Conservation (phyloP, 2,113 vertebrate genomes). For the Lophotis ruficrista region DNA sequence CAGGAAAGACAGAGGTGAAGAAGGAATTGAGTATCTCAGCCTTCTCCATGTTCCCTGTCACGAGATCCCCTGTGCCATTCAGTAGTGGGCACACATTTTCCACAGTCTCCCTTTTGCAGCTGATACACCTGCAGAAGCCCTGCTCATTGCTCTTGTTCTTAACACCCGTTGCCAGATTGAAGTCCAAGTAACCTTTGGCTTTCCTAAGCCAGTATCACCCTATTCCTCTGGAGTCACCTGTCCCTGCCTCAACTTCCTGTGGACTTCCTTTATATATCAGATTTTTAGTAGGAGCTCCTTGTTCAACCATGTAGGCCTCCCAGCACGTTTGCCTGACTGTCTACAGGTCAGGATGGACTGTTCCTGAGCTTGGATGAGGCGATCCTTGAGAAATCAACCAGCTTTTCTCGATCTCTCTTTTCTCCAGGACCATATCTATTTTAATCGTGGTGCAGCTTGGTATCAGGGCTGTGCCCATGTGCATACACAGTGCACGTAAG, state of each 20-base stretch:
- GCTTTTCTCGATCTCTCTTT: background rate
- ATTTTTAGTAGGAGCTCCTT: background rate
- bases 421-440: background rate
- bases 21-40: background rate
- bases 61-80: background rate
- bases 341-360: background rate
- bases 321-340: background rate
- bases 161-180: background rate
- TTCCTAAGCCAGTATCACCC: background rate
- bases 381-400: background rate
- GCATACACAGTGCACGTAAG: background rate
- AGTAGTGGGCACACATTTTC: background rate
- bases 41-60: background rate
- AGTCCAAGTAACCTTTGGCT: background rate
- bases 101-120: background rate
- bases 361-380: background rate
- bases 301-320: background rate
- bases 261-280: background rate
- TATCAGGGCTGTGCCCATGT: background rate
- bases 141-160: background rate
- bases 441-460: background rate
- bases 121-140: background rate
- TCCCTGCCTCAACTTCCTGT: fast-evolving
- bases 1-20: background rate
- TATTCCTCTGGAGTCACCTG: background rate